These are phyloP conservation scores for Drosophila seguyi DNA, from an alignment of 1,140 invertebrate genomes.

Conservation along the genomic window DNA sequence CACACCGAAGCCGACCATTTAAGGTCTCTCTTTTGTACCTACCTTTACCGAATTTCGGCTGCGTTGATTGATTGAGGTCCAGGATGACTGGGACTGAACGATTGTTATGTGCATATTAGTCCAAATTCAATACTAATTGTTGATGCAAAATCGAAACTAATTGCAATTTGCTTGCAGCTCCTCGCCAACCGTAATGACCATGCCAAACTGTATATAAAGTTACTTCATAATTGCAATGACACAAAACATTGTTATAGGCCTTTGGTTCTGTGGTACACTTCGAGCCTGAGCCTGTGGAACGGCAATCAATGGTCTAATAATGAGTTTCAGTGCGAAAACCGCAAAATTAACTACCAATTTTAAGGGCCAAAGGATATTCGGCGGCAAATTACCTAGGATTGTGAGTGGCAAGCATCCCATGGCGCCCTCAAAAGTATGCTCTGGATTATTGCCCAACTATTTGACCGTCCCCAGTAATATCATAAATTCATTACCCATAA, in stretches of 20 bases:
- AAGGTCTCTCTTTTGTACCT: constrained; percentile 6
- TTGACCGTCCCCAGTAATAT: constrained; percentile 23
- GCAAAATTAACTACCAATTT: constrained; percentile 36
- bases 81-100: constrained; percentile 21
- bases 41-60: constrained; percentile 9
- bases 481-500: constrained; percentile 40
- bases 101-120: constrained; percentile 36
- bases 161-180: constrained; percentile 43
- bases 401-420: not conserved
- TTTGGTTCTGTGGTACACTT: not conserved
- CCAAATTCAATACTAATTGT: constrained; percentile 50
- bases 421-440: constrained; percentile 8
- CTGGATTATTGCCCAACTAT: constrained; percentile 36
- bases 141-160: constrained; percentile 44
- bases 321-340: constrained; percentile 50
- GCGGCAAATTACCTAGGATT: constrained; percentile 5
- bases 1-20: not conserved
- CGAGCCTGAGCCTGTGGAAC: not conserved
- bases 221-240: constrained; percentile 43
- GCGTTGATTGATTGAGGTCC: constrained; percentile 45
- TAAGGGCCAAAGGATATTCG: not conserved
- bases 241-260: constrained; percentile 33
- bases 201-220: constrained; percentile 47
- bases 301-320: constrained; percentile 15
- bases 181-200: constrained; percentile 6